A percentile compares a stretch with the other conserved stretches of the same genome.
phyloP scores from a whole-genome alignment of 1,140 invertebrate species.

The Condylostylus longicornis region DNA sequence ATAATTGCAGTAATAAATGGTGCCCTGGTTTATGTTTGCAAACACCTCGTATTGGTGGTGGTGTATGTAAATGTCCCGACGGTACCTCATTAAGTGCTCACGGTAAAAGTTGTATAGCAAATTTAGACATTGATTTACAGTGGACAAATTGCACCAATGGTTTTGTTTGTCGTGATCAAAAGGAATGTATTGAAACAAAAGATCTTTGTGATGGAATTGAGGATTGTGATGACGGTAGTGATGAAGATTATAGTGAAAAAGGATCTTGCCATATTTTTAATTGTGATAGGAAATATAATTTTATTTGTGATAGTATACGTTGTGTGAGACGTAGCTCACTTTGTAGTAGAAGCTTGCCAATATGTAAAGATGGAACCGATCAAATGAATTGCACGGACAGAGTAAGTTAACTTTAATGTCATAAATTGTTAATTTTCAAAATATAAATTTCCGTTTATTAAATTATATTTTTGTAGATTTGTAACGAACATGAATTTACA shows the following conservation, averaged over 20 bases:
- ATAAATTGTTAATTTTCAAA: no score
- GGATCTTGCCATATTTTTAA: slow-evolving; percentile 27
- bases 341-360: slow-evolving; percentile 50
- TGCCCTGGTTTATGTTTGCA: slow-evolving; percentile 28
- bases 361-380: slow-evolving; percentile 51
- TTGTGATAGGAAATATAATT: slow-evolving; percentile 24
- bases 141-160: slow-evolving; percentile 16
- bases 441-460: no score
- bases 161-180: slow-evolving; percentile 15
- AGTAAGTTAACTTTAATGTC: slow-evolving; percentile 32
- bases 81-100: slow-evolving; percentile 23
- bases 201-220: slow-evolving; percentile 61
- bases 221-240: slow-evolving; percentile 72
- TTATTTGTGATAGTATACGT: slow-evolving; percentile 35
- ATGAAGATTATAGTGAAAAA: slow-evolving; percentile 45
- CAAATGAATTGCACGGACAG: slow-evolving; percentile 38
- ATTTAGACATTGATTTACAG: slow-evolving; percentile 8
- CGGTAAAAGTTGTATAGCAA: slow-evolving; percentile 23
- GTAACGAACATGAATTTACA: slow-evolving; percentile 46
- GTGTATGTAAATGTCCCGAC: slow-evolving; percentile 28
- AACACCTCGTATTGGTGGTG: slow-evolving; percentile 20
- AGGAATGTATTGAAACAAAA: slow-evolving; percentile 36
- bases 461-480: no score
- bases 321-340: slow-evolving; percentile 50
- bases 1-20: slow-evolving; percentile 20